Conservation (phyloP, 2,797 vertebrate species). For the Otolemur crassicaudatus region DNA sequence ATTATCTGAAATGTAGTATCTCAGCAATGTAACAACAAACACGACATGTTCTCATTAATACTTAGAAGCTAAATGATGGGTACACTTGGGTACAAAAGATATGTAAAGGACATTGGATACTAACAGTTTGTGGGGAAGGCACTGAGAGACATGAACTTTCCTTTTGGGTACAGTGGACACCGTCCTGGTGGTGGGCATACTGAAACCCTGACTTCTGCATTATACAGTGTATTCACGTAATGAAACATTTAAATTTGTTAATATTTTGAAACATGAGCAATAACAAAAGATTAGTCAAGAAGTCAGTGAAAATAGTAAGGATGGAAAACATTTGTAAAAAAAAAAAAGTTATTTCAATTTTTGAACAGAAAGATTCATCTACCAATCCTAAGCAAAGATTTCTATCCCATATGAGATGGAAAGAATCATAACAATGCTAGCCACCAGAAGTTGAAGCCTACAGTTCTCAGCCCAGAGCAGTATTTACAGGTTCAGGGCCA, state of each 20-base stretch:
- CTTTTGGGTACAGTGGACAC: not conserved
- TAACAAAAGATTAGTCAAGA: not conserved
- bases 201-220: not conserved
- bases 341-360: not conserved
- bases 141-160: not conserved
- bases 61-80: not conserved
- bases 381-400: not conserved
- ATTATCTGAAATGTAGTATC: too few relatives aligned
- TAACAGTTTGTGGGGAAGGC: not conserved
- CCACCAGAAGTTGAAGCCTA: not conserved
- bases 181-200: not conserved
- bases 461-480: not conserved
- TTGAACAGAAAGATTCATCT: not conserved
- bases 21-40: too few relatives aligned
- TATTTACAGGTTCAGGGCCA: not conserved
- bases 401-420: too few relatives aligned
- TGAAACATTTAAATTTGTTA: not conserved
- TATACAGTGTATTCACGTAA: not conserved
- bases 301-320: not conserved
- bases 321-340: not conserved
- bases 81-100: not conserved
- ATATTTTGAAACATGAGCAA: not conserved
- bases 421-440: not conserved
- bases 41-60: not conserved
- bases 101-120: not conserved